Evolutionary conservation across 1,140 invertebrate genomes (phyloP).

Genomic region (Pseudachorutes palmiensis): DNA sequence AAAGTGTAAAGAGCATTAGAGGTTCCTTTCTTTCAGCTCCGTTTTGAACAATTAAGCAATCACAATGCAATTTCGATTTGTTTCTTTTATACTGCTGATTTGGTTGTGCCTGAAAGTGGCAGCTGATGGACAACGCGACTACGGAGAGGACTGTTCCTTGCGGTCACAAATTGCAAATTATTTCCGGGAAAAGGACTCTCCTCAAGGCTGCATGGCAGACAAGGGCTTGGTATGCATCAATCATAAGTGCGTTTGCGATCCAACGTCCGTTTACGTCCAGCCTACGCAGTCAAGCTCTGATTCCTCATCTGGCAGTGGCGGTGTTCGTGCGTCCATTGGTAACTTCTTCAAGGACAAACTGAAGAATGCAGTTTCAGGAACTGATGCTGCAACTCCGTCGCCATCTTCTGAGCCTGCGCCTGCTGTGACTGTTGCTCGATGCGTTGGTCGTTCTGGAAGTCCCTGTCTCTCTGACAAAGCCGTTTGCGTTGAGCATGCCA

Average conservation of each 20-base stretch:
- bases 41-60: not conserved
- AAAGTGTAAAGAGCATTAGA: too few species aligned
- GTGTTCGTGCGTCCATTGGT: constrained; percentile 9
- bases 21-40: too few species aligned
- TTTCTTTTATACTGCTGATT: not conserved
- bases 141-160: constrained; percentile 17
- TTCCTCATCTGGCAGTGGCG: constrained; percentile 7
- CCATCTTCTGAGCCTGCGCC: constrained; percentile 8
- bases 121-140: constrained; percentile 18
- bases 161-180: constrained; percentile 21
- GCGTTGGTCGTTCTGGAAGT: constrained; percentile 22
- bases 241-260: constrained; percentile 26
- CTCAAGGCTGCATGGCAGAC: constrained; percentile 19
- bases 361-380: not conserved
- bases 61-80: not conserved
- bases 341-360: constrained; percentile 7
- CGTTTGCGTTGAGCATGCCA: constrained; percentile 25
- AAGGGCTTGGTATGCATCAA: constrained; percentile 21
- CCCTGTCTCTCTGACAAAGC: constrained; percentile 21
- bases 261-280: constrained; percentile 19
- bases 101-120: not conserved
- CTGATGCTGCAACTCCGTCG: not conserved
- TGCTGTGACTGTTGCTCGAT: constrained; percentile 7
- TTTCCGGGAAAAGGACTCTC: constrained; percentile 10
- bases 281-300: not conserved